Evolutionary conservation across 2,888 invertebrate species (phyloP).

Genomic region (Cybosia mesomella): DNA sequence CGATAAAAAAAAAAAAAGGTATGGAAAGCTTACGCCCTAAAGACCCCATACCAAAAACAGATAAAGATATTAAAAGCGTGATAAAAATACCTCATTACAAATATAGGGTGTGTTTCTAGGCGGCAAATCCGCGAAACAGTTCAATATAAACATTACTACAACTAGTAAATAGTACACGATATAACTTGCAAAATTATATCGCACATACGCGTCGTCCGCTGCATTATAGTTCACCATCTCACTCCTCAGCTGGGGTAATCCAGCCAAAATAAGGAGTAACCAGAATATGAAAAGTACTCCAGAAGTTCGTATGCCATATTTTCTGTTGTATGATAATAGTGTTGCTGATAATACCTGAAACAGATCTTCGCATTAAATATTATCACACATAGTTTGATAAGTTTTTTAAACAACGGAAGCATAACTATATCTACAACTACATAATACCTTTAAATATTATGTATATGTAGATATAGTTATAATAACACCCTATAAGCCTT

Average conservation of each 20-base stretch:
- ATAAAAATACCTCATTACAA: slow-evolving; percentile 86
- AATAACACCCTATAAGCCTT: no score
- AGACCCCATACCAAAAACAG: neutral
- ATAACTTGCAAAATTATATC: slow-evolving; percentile 90
- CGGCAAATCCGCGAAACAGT: slow-evolving; percentile 92
- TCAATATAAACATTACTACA: slow-evolving; percentile 90
- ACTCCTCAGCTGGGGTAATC: slow-evolving; percentile 91
- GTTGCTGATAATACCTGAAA: slow-evolving; percentile 89
- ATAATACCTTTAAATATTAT: no score
- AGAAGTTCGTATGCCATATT: slow-evolving; percentile 94
- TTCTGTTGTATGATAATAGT: slow-evolving; percentile 92
- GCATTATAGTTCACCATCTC: slow-evolving; percentile 76
- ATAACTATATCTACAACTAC: neutral
- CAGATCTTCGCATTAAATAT: neutral
- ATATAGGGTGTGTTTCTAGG: slow-evolving; percentile 90
- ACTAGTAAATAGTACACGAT: slow-evolving; percentile 92
- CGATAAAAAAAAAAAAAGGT: no score
- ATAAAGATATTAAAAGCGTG: neutral
- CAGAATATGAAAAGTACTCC: slow-evolving; percentile 96
- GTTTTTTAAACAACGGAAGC: neutral
- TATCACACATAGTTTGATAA: neutral
- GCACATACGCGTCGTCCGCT: slow-evolving; percentile 81
- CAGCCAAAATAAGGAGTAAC: slow-evolving; percentile 91
- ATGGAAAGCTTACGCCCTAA: no score
- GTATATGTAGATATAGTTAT: no score